Percentiles rank a stretch among this genome's conserved stretches.
Conservation (phyloP, 2,888 invertebrate species). For the Tyria jacobaeae region DNA sequence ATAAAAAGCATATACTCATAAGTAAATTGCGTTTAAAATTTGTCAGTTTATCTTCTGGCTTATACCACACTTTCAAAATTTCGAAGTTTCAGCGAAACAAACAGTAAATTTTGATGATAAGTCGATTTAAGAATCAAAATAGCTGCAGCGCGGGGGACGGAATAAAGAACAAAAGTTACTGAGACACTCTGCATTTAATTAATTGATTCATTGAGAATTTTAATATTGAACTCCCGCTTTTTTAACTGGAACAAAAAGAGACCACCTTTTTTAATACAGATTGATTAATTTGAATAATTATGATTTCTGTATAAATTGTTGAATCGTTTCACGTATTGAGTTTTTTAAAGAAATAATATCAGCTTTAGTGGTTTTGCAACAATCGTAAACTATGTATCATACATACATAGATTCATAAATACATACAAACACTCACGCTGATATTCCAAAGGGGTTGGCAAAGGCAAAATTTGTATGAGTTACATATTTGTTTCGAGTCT, state of each 20-base stretch:
- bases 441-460: too few relatives aligned
- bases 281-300: constrained; percentile 16
- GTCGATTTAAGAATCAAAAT: constrained; percentile 76
- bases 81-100: constrained; percentile 67
- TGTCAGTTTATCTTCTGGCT: constrained; percentile 21
- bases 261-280: constrained; percentile 23
- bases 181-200: constrained; percentile 44
- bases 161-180: constrained; percentile 54
- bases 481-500: too few relatives aligned
- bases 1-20: too few relatives aligned
- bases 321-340: neutral
- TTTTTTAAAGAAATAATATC: neutral
- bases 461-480: too few relatives aligned
- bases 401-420: too few relatives aligned
- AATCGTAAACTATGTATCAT: too few relatives aligned
- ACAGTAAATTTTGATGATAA: constrained; percentile 78
- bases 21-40: neutral
- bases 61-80: constrained; percentile 43
- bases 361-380: too few relatives aligned
- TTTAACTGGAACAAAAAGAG: constrained; percentile 18
- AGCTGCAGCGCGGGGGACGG: constrained; percentile 60
- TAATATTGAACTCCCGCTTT: constrained; percentile 24
- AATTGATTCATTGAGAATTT: constrained; percentile 49
- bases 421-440: too few relatives aligned
- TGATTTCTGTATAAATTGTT: constrained; percentile 1